Conservation (phyloP, 2,113 vertebrate species). For the Bos javanicus region DNA sequence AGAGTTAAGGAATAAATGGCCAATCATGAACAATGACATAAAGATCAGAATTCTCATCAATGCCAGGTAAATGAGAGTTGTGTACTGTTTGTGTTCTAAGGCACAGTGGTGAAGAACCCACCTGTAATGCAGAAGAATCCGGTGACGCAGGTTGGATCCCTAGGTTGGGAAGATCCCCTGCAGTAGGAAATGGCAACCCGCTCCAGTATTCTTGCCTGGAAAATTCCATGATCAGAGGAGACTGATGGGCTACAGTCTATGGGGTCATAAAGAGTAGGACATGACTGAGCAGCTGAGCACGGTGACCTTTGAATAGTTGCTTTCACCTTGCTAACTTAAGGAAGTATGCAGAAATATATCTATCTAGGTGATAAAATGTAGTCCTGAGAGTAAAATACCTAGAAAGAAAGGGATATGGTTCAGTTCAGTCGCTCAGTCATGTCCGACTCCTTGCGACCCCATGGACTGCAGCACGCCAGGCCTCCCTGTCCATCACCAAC, state of each 20-base stretch:
- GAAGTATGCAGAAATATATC: background rate
- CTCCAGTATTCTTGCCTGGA: background rate
- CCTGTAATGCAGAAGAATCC: background rate
- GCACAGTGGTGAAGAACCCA: background rate
- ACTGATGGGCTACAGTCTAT: background rate
- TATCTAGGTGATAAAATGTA: background rate
- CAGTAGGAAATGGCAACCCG: background rate
- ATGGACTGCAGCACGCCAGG: background rate
- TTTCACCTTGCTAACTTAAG: background rate
- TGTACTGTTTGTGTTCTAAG: background rate
- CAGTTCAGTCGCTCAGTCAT: fast-evolving
- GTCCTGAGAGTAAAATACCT: background rate
- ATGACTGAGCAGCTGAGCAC: background rate
- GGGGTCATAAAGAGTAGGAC: background rate
- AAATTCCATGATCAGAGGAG: background rate
- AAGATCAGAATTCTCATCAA: background rate
- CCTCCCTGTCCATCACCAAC: background rate
- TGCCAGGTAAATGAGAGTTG: background rate
- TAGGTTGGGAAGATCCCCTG: background rate
- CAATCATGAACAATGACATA: background rate
- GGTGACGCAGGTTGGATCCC: background rate
- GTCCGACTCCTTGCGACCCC: fast-evolving
- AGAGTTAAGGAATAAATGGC: background rate
- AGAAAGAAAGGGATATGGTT: background rate
- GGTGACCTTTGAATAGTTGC: background rate